phyloP scores from a whole-genome alignment of 2,888 invertebrate genomes.

The Junonia oenone region DNA sequence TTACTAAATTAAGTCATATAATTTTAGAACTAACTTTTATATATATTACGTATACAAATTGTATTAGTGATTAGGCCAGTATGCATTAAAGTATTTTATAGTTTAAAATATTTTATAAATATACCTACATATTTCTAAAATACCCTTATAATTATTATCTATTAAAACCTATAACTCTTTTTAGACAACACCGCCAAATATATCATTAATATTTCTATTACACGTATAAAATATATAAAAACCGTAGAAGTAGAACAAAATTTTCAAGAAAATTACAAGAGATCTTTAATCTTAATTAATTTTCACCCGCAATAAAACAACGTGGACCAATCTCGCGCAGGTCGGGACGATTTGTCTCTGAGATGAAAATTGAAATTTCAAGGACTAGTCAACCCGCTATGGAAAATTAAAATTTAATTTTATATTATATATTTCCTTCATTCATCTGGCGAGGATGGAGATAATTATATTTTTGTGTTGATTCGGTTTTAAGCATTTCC shows the following conservation, averaged over 20 bases:
- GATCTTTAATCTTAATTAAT: slow-evolving; percentile 26
- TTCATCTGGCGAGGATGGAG: not conserved
- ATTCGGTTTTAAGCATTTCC: not conserved
- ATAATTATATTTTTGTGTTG: not conserved
- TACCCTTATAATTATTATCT: too few relatives aligned
- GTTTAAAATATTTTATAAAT: too few relatives aligned
- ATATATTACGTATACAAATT: too few relatives aligned
- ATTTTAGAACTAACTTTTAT: too few relatives aligned
- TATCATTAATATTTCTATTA: too few relatives aligned
- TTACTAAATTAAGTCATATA: too few relatives aligned
- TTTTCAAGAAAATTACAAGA: not conserved
- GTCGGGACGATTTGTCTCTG: slow-evolving; percentile 22
- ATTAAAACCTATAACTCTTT: too few relatives aligned
- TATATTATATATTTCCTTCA: not conserved
- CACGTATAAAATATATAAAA: too few relatives aligned
- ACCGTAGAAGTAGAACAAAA: not conserved
- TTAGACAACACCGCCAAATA: too few relatives aligned
- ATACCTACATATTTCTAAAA: too few relatives aligned
- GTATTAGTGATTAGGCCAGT: too few relatives aligned
- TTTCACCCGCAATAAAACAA: slow-evolving; percentile 27
- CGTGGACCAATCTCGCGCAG: slow-evolving; percentile 23
- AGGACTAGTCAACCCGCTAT: slow-evolving; percentile 13
- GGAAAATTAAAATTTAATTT: slow-evolving; percentile 19
- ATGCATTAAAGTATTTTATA: too few relatives aligned
- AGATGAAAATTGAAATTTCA: slow-evolving; percentile 26